A percentile compares a stretch with the other conserved stretches of the same genome.
These are phyloP conservation scores for Goniozus legneri DNA, from an alignment of 1,140 invertebrate species.

Conservation along the genomic window DNA sequence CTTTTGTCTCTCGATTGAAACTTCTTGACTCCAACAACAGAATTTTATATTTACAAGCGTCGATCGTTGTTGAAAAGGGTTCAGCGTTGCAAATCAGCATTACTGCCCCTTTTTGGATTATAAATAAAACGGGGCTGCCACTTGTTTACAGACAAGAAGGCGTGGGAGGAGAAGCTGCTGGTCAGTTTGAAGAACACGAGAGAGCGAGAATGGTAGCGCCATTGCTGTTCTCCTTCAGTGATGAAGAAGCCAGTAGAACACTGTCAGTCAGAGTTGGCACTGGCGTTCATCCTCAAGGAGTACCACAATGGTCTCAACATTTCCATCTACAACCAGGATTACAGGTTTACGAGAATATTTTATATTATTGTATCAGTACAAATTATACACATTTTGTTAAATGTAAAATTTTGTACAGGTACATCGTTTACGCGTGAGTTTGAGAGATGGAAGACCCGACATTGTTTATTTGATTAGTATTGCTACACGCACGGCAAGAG, in stretches of 20 bases:
- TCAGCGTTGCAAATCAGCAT: slow-evolving; percentile 68
- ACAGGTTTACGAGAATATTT: no score
- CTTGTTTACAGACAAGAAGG: slow-evolving; percentile 93
- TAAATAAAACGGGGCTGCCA: slow-evolving; percentile 93
- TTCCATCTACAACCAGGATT: slow-evolving; percentile 79
- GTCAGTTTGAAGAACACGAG: slow-evolving; percentile 94
- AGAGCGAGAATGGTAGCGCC: slow-evolving; percentile 86
- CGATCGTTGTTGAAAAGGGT: slow-evolving; percentile 55
- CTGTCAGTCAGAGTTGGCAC: slow-evolving; percentile 68
- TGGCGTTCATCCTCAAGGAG: slow-evolving; percentile 61
- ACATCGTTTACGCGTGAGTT: slow-evolving; percentile 63
- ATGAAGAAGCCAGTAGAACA: slow-evolving; percentile 72
- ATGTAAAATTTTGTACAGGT: slow-evolving; percentile 38
- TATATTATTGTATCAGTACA: background rate
- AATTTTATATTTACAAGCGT: slow-evolving; percentile 70
- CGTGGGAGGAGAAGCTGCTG: slow-evolving; percentile 73
- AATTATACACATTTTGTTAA: background rate
- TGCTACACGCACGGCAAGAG: slow-evolving; percentile 80
- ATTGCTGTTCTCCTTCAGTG: slow-evolving; percentile 90
- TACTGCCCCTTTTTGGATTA: slow-evolving; percentile 88
- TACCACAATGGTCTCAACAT: slow-evolving; percentile 76
- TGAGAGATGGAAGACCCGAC: slow-evolving; percentile 63
- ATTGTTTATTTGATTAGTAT: slow-evolving; percentile 80
- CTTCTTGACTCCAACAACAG: slow-evolving; percentile 70
- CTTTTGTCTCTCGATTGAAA: slow-evolving; percentile 56